Evolutionary conservation across 2,113 vertebrate genomes (phyloP), one percentile per base, ranked within the genome.

Genomic region (Sakesphorus luctuosus): DNA sequence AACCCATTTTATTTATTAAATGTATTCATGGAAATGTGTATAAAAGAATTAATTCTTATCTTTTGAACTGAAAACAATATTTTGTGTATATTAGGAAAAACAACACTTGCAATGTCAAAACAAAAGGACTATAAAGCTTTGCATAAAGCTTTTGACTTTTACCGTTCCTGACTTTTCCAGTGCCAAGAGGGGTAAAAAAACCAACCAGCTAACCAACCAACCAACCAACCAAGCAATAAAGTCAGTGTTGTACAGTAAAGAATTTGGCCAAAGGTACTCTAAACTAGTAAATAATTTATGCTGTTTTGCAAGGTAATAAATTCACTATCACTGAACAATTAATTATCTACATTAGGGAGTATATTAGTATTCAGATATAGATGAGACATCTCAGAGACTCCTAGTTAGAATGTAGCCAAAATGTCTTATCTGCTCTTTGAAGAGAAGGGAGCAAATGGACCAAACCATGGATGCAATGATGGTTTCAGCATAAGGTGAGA

Each of bases 141-240:
- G 17, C 40, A 58, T 2, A 0, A 69, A 82, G 16, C 7, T 69
- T 62, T n/a, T 4, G 23, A 62, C 10, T 31, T 73, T 52, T 90
- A 65, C 3, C 3, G 13, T 40, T 82, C 17, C 28, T 50, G 43
- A 14, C 4, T 61, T 90, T 88, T 52, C 11, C 38, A 35, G 40
- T 25, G 18, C 9, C 4, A 9, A 18, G 2, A 11, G 6, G 26
- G 15, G 10, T 4, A 2, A 3, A 13, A 13, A n/a, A 59, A 12
- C 18, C 44, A 47, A 47, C 9, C 20, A 23, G 4, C 19, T 12
- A 40, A 40, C 40, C 40, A 12, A 20, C 40, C 17, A 21, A 31
- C 11, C 18, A 21, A 11, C 36, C 10, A 9, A 40, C 18, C 40
- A 20, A n/a, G 18, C 8, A 53, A 52, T 15, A 52, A 56, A 28